Base-by-base conservation (phyloP, 2,113 vertebrate species). In the Elephas maximus region DNA sequence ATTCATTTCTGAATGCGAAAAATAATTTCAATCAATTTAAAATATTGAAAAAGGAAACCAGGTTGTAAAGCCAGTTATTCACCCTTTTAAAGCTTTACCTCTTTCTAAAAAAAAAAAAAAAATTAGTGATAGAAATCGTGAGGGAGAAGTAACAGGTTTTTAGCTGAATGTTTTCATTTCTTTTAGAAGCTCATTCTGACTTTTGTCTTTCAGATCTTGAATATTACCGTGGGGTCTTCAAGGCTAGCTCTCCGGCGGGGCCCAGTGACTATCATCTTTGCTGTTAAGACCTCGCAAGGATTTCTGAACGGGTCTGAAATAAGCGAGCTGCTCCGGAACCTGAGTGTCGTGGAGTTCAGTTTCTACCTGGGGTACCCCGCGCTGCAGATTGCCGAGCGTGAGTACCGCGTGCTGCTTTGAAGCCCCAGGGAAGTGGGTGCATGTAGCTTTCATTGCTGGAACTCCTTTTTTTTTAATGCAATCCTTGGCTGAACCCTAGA, bases 361-460 rank as follows among this genome's bases (percentile, higher is more conserved):
- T 99, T 99, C 98, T 99, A 99, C 95, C 98, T 99, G 98, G 99
- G 99, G 45, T 99, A 99, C 96, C 99, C 99, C 1, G 99, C 99
- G n/a, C 99, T 99, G 91, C 99, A 99, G 98, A 99, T 99, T 0
- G 99, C 99, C 11, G 99, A 99, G 95, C 99, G 99, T 99, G 98
- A 99, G 99, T 99, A 91, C 37, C 17, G 62, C 28, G 37, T 37
- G 20, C 91, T 2, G 21, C 45, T 2, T 5, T 10, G 51, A 1
- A 18, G 26, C 0, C 1, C 15, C 1, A 74, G 44, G 92, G 77
- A n/a, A 2, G 0, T 1, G 79, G 2, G 69, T 37, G 15, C 0
- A 6, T 9, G 15, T 2, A 0, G 9, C 71, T 26, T 45, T 12
- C 67, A 45, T 26, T 1, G 63, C 48, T 12, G 41, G 28, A 41